These are phyloP conservation scores for Sarcophaga rosellei DNA, from an alignment of 2,888 invertebrate genomes.

Conservation along the genomic window DNA sequence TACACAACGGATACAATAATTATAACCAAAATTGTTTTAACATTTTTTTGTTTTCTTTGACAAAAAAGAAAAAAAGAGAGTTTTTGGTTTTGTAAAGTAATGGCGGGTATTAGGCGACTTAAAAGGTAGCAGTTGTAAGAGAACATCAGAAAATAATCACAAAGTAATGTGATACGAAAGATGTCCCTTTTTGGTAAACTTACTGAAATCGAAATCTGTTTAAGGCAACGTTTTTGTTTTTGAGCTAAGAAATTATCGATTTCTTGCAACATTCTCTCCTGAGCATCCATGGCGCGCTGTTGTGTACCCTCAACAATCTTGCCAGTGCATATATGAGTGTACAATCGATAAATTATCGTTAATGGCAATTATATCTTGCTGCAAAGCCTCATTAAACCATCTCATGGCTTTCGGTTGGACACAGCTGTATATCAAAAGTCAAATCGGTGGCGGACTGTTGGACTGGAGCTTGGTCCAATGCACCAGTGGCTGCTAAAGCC, in stretches of 20 bases:
- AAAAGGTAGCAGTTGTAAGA: too few species aligned
- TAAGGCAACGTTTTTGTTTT: too few species aligned
- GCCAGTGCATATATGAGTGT: slow-evolving; percentile 85
- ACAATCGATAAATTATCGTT: slow-evolving; percentile 89
- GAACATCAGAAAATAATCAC: too few species aligned
- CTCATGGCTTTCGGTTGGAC: slow-evolving; percentile 89
- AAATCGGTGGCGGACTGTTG: slow-evolving; percentile 84
- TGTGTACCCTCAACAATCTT: slow-evolving; percentile 76
- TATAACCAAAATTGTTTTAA: background rate
- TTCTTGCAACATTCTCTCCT: slow-evolving; percentile 85
- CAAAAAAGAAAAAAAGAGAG: background rate
- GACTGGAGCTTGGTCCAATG: slow-evolving; percentile 81
- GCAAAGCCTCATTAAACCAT: slow-evolving; percentile 87
- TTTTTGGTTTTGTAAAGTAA: background rate
- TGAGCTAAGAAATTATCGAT: slow-evolving; percentile 89
- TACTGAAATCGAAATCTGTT: too few species aligned
- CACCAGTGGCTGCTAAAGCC: slow-evolving; percentile 72
- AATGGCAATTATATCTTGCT: slow-evolving; percentile 87
- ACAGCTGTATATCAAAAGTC: slow-evolving; percentile 86
- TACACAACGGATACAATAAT: background rate
- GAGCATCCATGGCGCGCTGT: slow-evolving; percentile 76
- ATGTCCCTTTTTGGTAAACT: too few species aligned
- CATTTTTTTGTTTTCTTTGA: background rate
- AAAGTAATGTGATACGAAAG: too few species aligned
- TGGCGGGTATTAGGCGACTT: background rate